Percentiles rank a stretch among this genome's conserved stretches.
phyloP scores from a whole-genome alignment of 2,888 invertebrate genomes.

The Cryptocephalus moraei region DNA sequence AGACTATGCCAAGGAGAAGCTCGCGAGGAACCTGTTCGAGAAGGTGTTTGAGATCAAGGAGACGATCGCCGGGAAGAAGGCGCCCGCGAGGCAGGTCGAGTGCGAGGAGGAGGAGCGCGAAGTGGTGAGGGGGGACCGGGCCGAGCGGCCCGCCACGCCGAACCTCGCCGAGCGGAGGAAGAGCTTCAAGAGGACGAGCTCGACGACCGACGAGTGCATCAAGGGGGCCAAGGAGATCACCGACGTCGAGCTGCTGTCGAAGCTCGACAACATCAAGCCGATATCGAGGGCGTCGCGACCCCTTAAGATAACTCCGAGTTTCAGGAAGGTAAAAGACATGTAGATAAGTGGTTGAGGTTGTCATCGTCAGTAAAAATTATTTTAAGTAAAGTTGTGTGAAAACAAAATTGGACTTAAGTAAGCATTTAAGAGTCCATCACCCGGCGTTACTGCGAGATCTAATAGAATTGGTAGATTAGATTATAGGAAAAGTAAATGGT shows the following conservation, averaged over 20 bases:
- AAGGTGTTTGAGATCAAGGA: conserved; percentile 67
- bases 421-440: too few relatives aligned
- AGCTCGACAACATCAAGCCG: conserved; percentile 45
- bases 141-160: conserved; percentile 32
- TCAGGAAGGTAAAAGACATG: conserved; percentile 35
- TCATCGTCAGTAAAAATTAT: too few relatives aligned
- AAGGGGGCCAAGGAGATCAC: conserved; percentile 46
- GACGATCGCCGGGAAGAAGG: conserved; percentile 49
- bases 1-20: conserved; percentile 80
- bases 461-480: too few relatives aligned
- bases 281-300: conserved; percentile 53
- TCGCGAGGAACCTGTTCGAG: conserved; percentile 69
- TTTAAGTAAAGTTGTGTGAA: too few relatives aligned
- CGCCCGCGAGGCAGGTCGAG: conserved; percentile 23
- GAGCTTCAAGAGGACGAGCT: conserved; percentile 56
- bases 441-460: too few relatives aligned
- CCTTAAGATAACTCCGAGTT: conserved; percentile 38
- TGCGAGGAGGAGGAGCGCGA: conserved; percentile 41
- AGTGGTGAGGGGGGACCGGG: conserved; percentile 41
- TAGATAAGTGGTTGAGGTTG: too few relatives aligned
- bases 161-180: conserved; percentile 46
- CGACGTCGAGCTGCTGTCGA: conserved; percentile 56
- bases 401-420: too few relatives aligned
- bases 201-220: conserved; percentile 42
- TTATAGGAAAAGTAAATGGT: too few relatives aligned